These are phyloP conservation scores for Pardosa pseudoannulata DNA, from an alignment of 2,888 invertebrate species.

Conservation along the genomic window DNA sequence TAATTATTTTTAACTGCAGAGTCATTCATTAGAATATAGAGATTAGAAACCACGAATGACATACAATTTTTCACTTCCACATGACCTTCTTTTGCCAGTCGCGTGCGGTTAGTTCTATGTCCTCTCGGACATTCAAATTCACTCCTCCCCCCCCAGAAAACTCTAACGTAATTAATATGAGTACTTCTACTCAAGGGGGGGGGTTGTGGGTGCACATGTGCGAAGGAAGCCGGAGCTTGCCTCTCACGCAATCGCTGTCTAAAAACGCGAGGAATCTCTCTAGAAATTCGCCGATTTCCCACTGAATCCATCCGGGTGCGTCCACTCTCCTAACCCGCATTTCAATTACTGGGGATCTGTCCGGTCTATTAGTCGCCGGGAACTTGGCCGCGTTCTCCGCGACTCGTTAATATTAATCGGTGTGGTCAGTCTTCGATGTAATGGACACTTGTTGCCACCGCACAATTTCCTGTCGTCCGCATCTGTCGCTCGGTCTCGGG, in stretches of 20 bases:
- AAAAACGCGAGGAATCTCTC: background rate
- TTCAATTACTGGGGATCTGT: background rate
- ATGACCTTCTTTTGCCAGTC: background rate
- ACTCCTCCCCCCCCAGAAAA: too few relatives aligned
- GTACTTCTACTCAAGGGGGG: background rate
- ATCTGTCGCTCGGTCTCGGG: background rate
- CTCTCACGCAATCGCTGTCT: background rate
- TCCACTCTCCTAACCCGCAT: background rate
- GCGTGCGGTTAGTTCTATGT: background rate
- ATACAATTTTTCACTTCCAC: too few relatives aligned
- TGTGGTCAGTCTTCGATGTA: background rate
- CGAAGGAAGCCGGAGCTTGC: background rate
- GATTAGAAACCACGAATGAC: too few relatives aligned
- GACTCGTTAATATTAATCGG: background rate
- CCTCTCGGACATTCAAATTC: background rate
- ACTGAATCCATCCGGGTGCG: background rate
- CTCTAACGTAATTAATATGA: background rate
- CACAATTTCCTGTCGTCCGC: background rate
- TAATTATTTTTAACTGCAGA: too few relatives aligned
- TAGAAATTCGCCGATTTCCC: background rate
- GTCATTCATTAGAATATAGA: too few relatives aligned
- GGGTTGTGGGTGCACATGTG: background rate
- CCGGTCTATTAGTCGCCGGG: background rate
- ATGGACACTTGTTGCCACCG: constrained; percentile 7
- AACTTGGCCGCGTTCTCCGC: background rate